These are phyloP conservation scores for Notechis scutatus DNA, from an alignment of 2,113 vertebrate genomes.

Conservation along the genomic window DNA sequence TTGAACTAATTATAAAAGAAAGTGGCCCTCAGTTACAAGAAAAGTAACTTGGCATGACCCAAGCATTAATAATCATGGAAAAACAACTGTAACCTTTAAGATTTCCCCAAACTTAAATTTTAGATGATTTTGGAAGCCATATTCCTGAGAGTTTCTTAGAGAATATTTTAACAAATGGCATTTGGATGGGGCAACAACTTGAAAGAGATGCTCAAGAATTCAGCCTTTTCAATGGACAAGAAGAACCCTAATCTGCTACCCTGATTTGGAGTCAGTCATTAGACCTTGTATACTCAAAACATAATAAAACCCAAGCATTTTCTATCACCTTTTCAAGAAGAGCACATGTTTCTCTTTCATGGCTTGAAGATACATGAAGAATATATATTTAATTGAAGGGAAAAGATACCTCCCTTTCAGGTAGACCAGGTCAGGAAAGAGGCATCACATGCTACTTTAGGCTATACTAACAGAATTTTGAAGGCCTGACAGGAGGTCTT, in stretches of 20 bases:
- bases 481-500: not conserved
- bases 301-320: not conserved
- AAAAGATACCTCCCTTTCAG: not conserved
- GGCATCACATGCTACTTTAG: not conserved
- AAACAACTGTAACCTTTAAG: not conserved
- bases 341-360: not conserved
- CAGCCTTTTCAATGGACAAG: not conserved
- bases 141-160: slow-evolving; percentile 56
- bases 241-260: not conserved
- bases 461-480: not conserved
- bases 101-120: slow-evolving; percentile 21
- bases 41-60: not conserved
- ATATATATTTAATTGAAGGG: not conserved
- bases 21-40: not conserved
- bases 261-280: not conserved
- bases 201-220: not conserved
- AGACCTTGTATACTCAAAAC: not conserved
- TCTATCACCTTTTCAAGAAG: not conserved
- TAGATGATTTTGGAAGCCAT: slow-evolving; percentile 55
- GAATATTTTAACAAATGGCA: slow-evolving; percentile 13
- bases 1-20: not conserved
- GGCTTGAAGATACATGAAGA: not conserved
- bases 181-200: slow-evolving; percentile 19
- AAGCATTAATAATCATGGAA: not conserved
- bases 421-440: not conserved